phyloP scores from a whole-genome alignment of 1,140 invertebrate species.

The Brachionus manjavacas region DNA sequence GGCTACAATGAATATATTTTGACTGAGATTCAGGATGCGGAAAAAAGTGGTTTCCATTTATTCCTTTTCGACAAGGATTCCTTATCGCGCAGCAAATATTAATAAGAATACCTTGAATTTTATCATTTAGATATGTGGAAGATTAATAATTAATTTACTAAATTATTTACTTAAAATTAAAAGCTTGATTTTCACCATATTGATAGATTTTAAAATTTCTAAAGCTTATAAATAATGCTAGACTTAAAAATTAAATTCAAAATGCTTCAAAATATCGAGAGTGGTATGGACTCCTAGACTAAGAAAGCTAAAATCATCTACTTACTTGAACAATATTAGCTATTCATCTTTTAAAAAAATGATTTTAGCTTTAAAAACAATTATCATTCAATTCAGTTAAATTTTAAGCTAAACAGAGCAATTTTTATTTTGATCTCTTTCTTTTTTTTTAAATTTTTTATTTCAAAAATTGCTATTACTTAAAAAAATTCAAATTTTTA shows the following conservation, averaged over 20 bases:
- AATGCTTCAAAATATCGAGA: not conserved
- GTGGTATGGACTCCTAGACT: not conserved
- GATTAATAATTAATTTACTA: not conserved
- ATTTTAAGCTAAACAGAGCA: not conserved
- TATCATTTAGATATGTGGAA: not conserved
- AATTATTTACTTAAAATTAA: not conserved
- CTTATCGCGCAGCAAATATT: not conserved
- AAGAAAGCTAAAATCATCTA: not conserved
- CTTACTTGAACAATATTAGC: not conserved
- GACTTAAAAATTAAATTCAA: not conserved
- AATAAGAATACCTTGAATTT: not conserved
- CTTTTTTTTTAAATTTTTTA: not conserved
- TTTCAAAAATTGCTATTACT: not conserved
- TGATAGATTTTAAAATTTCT: not conserved
- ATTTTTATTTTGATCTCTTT: not conserved
- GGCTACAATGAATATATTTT: constrained; percentile 21
- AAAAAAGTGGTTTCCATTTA: constrained; percentile 12
- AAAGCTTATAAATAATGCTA: not conserved
- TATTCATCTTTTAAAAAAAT: not conserved
- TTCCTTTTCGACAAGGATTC: constrained; percentile 1
- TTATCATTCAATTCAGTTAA: not conserved
- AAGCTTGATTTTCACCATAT: not conserved
- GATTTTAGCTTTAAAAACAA: not conserved
- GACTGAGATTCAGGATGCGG: not conserved
- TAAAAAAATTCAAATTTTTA: not conserved